phyloP scores from a whole-genome alignment of 2,797 vertebrate species.

The Neosilurus mollespiculum region DNA sequence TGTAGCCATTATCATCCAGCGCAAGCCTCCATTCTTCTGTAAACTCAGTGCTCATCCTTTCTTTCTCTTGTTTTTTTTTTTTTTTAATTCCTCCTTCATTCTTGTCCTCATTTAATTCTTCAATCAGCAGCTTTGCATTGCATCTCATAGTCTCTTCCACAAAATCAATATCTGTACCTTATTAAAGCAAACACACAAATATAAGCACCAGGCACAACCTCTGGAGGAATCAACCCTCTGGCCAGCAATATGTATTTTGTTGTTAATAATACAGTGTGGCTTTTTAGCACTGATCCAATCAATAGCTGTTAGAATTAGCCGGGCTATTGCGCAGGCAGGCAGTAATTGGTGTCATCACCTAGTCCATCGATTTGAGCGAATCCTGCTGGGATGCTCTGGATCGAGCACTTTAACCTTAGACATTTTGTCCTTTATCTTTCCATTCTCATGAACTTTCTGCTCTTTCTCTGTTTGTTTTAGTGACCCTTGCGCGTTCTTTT shows the following conservation, averaged over 20 bases:
- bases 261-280: conserved; percentile 66
- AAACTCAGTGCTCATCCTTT: background rate
- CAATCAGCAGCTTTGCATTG: conserved; percentile 48
- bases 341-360: conserved; percentile 74
- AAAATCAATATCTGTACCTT: conserved; percentile 29
- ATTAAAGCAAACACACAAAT: conserved; percentile 12
- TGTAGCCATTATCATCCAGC: background rate
- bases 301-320: conserved; percentile 76
- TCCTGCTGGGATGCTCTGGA: conserved; percentile 44
- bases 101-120: conserved; percentile 48
- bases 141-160: conserved; percentile 3
- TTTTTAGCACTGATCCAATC: conserved; percentile 67
- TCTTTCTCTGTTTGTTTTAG: conserved; percentile 4
- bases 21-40: background rate
- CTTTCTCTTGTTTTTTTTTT: conserved; percentile 12
- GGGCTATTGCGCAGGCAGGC: conserved; percentile 68
- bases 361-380: conserved; percentile 55
- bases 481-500: conserved; percentile 14
- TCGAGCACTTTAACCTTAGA: conserved; percentile 31
- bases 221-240: conserved; percentile 21
- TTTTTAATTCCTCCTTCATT: conserved; percentile 44
- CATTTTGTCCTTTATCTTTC: conserved; percentile 3
- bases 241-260: conserved; percentile 44
- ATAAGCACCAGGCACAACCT: conserved; percentile 20
- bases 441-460: background rate